Conservation (phyloP, 2,113 vertebrate species). For the Brachionichthys hirsutus region DNA sequence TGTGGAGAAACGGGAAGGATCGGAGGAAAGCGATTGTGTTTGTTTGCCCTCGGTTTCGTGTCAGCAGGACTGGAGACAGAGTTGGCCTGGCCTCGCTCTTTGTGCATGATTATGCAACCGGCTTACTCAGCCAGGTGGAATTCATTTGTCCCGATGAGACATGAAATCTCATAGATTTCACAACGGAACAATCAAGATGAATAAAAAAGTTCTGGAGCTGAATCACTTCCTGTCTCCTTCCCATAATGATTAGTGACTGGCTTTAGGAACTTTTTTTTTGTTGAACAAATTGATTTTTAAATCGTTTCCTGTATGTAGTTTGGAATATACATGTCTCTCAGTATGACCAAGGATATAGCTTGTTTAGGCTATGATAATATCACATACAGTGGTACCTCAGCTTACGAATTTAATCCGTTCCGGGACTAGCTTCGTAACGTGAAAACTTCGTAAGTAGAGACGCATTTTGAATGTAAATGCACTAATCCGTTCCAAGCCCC, state of each 20-base stretch:
- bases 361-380: too few species aligned
- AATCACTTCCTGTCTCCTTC: slow-evolving; percentile 10
- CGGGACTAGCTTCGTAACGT: too few species aligned
- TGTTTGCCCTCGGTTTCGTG: not conserved
- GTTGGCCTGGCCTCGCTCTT: slow-evolving; percentile 5
- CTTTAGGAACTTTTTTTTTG: not conserved
- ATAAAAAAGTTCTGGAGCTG: not conserved
- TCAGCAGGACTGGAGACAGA: not conserved
- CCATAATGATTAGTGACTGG: slow-evolving; percentile 1
- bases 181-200: slow-evolving; percentile 18
- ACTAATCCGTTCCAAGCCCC: too few species aligned
- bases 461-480: too few species aligned
- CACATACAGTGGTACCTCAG: too few species aligned
- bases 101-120: slow-evolving; percentile 43
- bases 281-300: too few species aligned
- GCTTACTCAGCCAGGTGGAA: slow-evolving; percentile 37
- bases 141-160: slow-evolving; percentile 16
- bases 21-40: slow-evolving; percentile 5
- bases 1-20: not conserved
- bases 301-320: not conserved
- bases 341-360: too few species aligned
- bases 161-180: slow-evolving; percentile 25
- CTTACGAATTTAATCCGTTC: too few species aligned
- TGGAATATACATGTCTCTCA: not conserved
- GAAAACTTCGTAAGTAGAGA: too few species aligned